Base-by-base conservation (phyloP, 92 coral and sea anemone genomes). In the Zoanthus solanderi region DNA sequence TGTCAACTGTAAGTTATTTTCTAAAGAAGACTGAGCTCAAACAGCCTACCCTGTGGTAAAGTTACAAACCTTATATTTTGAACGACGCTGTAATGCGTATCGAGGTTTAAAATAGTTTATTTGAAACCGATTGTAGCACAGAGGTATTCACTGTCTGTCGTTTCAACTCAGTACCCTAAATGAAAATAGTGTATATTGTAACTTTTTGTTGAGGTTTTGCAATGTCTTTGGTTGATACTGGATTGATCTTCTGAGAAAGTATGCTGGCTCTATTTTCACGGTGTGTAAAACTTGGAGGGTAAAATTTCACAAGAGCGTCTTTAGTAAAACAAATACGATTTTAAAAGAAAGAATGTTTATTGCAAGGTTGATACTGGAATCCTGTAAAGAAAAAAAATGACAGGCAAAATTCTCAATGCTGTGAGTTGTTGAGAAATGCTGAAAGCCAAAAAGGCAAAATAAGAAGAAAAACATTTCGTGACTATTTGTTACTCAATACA, bases 181-280 rank as follows among this genome's bases (percentile, higher is more conserved):
- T 6, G 50, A 28, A 18, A 29, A 46, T 4, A 66, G 32, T 2
- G 60, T 28, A 10, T 65, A 65, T 15, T 15, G 60, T 66, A 61
- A 81, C 75, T 18, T 46, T 81, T n/a, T 69, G 15, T 31, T 47
- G 61, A 63, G 28, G 75, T 45, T 65, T n/a, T 17, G 13, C n/a
- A n/a, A 63, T 23, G 73, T 81, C 56, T 81, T 23, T 81, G 85
- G 66, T 66, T 66, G 75, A 81, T 15, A 9, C 16, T 46, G 8
- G 2, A 54, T 75, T 45, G 45, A 0, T 47, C 32, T 18, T 45
- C 5, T 65, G 23, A 7, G 30, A 23, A n/a, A 17, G 28, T 13
- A 58, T 14, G 15, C 17, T 5, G 13, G 60, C 15, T 14, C 65
- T 16, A 5, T 58, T 58, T 58, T 18, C 15, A 37, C 42, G 42